Evolutionary conservation across 1,140 invertebrate species (phyloP), one percentile per base, ranked within the genome.

Genomic region (Sinonovacula constricta): DNA sequence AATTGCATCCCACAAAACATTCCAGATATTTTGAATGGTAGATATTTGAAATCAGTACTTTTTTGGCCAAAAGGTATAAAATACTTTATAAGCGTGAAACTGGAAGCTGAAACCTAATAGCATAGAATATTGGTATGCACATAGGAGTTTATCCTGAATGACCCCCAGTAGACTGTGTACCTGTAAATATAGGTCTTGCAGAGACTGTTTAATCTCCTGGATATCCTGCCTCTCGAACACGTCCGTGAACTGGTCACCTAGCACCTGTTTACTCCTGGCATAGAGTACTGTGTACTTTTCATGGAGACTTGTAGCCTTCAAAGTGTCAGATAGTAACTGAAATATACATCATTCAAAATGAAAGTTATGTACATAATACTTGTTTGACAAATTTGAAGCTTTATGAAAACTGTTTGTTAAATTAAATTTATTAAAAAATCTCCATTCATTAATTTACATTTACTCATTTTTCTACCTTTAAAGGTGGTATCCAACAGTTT

Each of bases 181-280:
- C 82, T 86, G 82, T 59, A 72, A 67, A 66, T 83, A 75, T 3
- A 84, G 53, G 15, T 83, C 81, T 22, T 51, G 74, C 30, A 70
- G 33, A 18, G 81, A 45, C 31, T 75, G 36, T 36, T 84, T 56
- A 22, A 81, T 60, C 26, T 82, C 79, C 36, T 80, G 76, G 49
- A 84, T 70, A 36, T 84, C 80, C 15, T 80, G 65, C 2, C 76
- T 54, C 33, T 72, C 24, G 60, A 83, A 77, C 14, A 83, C 7
- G 65, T 83, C 81, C 26, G 67, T 68, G 67, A 80, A 81, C 63
- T 85, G 79, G 3, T 80, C 78, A 18, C 39, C 39, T 0, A 85
- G 39, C 0, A 85, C 45, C 63, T 79, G 53, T 15, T 77, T 65
- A n/a, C 62, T 49, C 30, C 53, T 59, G 60, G 53, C 22, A 34